phyloP scores from a whole-genome alignment of 2,797 vertebrate species.

The Oophaga sylvatica region DNA sequence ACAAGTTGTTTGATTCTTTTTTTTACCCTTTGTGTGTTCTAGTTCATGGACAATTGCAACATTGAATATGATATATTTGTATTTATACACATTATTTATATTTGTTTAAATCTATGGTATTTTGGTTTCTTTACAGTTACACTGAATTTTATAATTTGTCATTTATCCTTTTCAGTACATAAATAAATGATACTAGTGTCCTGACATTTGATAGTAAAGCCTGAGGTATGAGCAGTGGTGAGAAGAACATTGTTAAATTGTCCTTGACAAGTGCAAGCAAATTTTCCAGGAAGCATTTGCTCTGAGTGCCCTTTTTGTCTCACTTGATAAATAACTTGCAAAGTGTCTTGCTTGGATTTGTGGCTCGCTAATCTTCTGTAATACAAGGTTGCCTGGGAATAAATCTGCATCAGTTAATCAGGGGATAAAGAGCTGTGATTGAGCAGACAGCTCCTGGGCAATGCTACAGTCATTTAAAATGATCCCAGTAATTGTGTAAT shows the following conservation, averaged over 20 bases:
- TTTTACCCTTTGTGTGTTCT: background rate
- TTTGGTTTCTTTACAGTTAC: no score
- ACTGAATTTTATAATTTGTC: background rate
- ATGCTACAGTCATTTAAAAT: slow-evolving; percentile 69
- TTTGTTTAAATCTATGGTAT: no score
- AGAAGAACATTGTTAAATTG: slow-evolving; percentile 51
- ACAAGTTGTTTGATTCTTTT: no score
- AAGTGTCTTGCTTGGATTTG: slow-evolving; percentile 68
- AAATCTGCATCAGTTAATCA: slow-evolving; percentile 72
- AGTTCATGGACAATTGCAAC: background rate
- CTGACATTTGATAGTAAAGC: slow-evolving; percentile 19
- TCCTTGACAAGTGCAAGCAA: slow-evolving; percentile 54
- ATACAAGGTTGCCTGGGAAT: slow-evolving; percentile 70
- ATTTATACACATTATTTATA: no score
- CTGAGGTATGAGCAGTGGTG: slow-evolving; percentile 31
- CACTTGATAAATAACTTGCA: slow-evolving; percentile 61
- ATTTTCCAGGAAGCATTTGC: slow-evolving; percentile 47
- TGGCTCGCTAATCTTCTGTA: slow-evolving; percentile 65
- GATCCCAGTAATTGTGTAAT: slow-evolving; percentile 72
- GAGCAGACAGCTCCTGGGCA: slow-evolving; percentile 69
- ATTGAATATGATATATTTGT: no score
- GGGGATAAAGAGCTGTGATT: slow-evolving; percentile 73
- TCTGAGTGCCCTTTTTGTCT: slow-evolving; percentile 59
- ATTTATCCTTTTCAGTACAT: background rate
- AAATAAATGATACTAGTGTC: slow-evolving; percentile 22